phyloP scores from a whole-genome alignment of 92 coral and sea anemone genomes.

The Micromussa lordhowensis region DNA sequence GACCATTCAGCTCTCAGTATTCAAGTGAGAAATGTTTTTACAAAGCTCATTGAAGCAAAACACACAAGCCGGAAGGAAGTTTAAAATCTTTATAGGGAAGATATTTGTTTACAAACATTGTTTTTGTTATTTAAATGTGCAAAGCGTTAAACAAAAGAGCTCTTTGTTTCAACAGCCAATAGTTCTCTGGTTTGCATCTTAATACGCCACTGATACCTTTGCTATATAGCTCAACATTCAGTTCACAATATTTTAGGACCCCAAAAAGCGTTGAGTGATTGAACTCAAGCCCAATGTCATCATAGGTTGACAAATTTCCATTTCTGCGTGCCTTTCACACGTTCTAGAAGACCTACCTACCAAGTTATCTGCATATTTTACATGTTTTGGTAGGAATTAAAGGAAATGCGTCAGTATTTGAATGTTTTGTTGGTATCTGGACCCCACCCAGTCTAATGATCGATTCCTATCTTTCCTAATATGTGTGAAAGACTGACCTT shows the following conservation, averaged over 20 bases:
- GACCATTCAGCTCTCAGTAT: too few species aligned
- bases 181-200: too few species aligned
- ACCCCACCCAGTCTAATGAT: not conserved
- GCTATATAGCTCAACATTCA: too few species aligned
- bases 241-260: not conserved
- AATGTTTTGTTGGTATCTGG: not conserved
- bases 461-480: too few species aligned
- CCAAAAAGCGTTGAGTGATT: not conserved
- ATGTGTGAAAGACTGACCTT: not conserved
- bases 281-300: not conserved
- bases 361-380: not conserved
- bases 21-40: too few species aligned
- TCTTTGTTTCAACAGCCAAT: too few species aligned
- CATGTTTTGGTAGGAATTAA: not conserved
- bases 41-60: not conserved
- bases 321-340: not conserved
- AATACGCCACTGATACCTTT: too few species aligned
- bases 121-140: too few species aligned
- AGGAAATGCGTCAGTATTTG: not conserved
- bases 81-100: too few species aligned
- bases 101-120: too few species aligned
- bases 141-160: too few species aligned
- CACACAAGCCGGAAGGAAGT: not conserved
- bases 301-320: not conserved
- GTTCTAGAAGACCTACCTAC: not conserved